Percentiles rank a stretch among this genome's conserved stretches.
Evolutionary conservation across 2,888 invertebrate species (phyloP).

Genomic region (Drosophila setosimentum): DNA sequence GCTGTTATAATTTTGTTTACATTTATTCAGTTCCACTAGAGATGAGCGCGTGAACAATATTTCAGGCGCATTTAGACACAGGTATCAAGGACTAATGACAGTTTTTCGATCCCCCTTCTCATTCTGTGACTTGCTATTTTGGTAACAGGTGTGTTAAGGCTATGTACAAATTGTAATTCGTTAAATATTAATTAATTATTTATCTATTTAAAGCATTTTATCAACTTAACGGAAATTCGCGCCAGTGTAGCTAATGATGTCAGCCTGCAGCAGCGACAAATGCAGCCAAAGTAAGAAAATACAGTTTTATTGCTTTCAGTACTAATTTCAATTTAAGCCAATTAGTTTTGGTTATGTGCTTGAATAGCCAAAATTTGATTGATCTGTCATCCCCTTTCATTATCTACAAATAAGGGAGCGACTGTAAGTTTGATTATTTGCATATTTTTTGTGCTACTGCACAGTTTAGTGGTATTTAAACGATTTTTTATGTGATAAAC

Average conservation of each 20-base stretch:
- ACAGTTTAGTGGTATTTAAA: slow-evolving; percentile 1
- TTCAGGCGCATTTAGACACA: background rate
- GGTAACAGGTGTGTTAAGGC: background rate
- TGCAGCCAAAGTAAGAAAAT: slow-evolving; percentile 30
- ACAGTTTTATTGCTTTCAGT: background rate
- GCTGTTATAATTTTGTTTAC: slow-evolving; percentile 19
- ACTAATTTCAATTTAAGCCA: background rate
- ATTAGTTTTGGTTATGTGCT: slow-evolving; percentile 38
- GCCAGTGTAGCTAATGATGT: slow-evolving; percentile 12
- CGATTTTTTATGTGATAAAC: slow-evolving; percentile 44
- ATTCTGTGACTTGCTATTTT: background rate
- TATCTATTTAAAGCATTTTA: background rate
- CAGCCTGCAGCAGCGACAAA: background rate
- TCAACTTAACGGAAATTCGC: background rate
- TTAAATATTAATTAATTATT: no score
- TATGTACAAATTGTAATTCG: background rate
- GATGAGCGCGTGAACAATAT: background rate
- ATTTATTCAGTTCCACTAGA: background rate
- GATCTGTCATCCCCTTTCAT: slow-evolving; percentile 43
- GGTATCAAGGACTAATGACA: background rate
- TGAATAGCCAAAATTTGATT: slow-evolving; percentile 52
- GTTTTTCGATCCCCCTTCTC: background rate
- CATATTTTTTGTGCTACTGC: slow-evolving; percentile 43
- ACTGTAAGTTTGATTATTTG: slow-evolving; percentile 39
- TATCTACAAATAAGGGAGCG: background rate